These are phyloP conservation scores for Oplegnathus fasciatus DNA, from an alignment of 2,113 vertebrate genomes.

Conservation along the genomic window DNA sequence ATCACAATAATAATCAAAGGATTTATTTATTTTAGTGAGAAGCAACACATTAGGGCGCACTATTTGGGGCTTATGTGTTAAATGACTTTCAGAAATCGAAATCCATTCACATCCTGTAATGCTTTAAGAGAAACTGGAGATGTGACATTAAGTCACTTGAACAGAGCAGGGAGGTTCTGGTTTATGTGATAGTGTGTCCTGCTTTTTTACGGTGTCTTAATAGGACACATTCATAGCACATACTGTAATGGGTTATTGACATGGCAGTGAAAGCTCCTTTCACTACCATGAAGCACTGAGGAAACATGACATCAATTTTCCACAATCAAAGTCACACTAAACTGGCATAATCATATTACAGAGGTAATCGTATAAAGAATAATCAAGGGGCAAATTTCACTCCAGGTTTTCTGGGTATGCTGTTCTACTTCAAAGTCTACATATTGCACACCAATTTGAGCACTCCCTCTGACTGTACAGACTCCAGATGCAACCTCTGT, in stretches of 20 bases:
- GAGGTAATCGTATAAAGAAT: constrained; percentile 55
- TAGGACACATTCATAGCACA: constrained; percentile 54
- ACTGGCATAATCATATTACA: constrained; percentile 68
- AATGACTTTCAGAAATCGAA: too few relatives aligned
- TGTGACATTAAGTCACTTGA: constrained; percentile 39
- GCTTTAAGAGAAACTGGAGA: constrained; percentile 50
- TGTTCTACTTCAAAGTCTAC: constrained; percentile 60
- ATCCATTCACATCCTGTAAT: constrained; percentile 32
- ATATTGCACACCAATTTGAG: constrained; percentile 52
- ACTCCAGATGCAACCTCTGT: constrained; percentile 74
- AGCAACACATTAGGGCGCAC: too few relatives aligned
- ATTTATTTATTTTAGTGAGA: too few relatives aligned
- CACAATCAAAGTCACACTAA: constrained; percentile 49
- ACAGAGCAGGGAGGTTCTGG: constrained; percentile 25
- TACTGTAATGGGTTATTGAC: constrained; percentile 54
- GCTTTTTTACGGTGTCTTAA: constrained; percentile 56
- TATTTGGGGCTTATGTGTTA: too few relatives aligned
- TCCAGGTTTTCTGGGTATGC: constrained; percentile 35
- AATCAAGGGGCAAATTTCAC: constrained; percentile 45
- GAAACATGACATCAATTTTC: constrained; percentile 48
- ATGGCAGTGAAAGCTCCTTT: constrained; percentile 36
- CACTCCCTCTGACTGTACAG: constrained; percentile 38
- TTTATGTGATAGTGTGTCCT: constrained; percentile 54
- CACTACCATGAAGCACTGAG: constrained; percentile 24
- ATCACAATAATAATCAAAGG: background rate